These are phyloP conservation scores for Azemiops feae DNA, from an alignment of 2,113 vertebrate genomes.

Conservation along the genomic window DNA sequence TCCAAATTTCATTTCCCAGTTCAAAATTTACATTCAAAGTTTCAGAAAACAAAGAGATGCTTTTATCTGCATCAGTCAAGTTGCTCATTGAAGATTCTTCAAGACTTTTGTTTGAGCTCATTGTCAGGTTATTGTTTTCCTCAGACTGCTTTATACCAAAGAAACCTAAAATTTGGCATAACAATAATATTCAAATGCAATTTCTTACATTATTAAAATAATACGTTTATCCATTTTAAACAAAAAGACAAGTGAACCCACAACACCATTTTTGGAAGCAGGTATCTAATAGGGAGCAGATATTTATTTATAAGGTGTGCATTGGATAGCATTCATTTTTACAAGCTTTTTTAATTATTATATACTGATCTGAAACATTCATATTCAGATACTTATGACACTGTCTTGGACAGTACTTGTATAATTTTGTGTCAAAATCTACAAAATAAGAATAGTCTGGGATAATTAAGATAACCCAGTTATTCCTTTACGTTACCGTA, in stretches of 20 bases:
- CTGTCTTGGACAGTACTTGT: neutral
- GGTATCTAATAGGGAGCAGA: neutral
- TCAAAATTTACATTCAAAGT: slow-evolving; percentile 77
- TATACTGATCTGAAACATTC: neutral
- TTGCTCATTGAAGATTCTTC: slow-evolving; percentile 38
- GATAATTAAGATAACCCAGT: neutral
- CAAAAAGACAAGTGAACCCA: neutral
- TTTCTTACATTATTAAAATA: neutral
- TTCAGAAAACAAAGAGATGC: slow-evolving; percentile 59
- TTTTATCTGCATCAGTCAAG: slow-evolving; percentile 52
- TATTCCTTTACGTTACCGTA: neutral
- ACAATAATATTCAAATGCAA: slow-evolving; percentile 26
- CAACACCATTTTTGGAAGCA: neutral
- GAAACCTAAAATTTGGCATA: slow-evolving; percentile 57
- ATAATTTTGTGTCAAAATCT: neutral
- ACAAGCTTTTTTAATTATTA: neutral
- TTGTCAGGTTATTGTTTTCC: slow-evolving; percentile 39
- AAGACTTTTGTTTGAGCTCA: slow-evolving; percentile 41
- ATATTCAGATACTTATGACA: neutral
- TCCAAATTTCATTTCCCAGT: slow-evolving; percentile 85
- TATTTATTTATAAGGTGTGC: neutral
- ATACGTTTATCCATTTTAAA: neutral
- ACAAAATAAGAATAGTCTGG: neutral
- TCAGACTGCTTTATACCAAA: slow-evolving; percentile 52
- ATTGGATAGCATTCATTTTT: neutral